Conservation (phyloP, 2,113 vertebrate species). For the Podarcis muralis region DNA sequence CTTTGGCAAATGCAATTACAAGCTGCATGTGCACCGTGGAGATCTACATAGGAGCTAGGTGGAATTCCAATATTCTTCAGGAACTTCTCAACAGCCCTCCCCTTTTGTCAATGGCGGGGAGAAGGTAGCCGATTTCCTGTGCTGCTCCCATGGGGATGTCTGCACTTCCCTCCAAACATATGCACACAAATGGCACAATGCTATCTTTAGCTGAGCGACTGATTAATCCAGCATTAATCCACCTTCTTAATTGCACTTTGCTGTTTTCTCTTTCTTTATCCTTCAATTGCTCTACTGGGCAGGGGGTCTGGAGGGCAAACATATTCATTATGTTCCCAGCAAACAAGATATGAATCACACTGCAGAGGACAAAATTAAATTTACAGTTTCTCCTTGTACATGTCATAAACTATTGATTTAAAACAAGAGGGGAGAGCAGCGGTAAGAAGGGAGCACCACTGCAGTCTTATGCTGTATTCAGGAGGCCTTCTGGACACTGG, state of each 20-base stretch:
- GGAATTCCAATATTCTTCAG: not conserved
- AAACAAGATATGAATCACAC: constrained; percentile 78
- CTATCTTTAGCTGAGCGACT: constrained; percentile 65
- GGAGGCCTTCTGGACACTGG: constrained; percentile 26
- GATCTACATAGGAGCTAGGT: not conserved
- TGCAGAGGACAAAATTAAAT: constrained; percentile 82
- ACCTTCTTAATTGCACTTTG: constrained; percentile 71
- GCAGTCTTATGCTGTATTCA: constrained; percentile 26
- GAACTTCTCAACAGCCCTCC: constrained; percentile 2
- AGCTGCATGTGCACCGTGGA: not conserved
- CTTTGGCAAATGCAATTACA: constrained; percentile 3
- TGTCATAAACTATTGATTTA: constrained; percentile 84
- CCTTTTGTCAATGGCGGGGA: constrained; percentile 36
- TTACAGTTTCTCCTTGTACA: constrained; percentile 80
- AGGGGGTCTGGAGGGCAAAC: constrained; percentile 77
- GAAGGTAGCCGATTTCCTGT: constrained; percentile 37
- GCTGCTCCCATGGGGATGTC: constrained; percentile 38
- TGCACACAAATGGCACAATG: constrained; percentile 39
- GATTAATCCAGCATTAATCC: constrained; percentile 75
- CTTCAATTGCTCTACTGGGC: constrained; percentile 74
- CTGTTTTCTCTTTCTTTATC: constrained; percentile 76
- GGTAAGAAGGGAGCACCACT: constrained; percentile 50
- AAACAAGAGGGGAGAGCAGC: constrained; percentile 68
- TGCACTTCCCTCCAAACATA: not conserved
- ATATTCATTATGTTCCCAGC: constrained; percentile 78